Evolutionary conservation across 2,113 vertebrate species (phyloP), one percentile per base, ranked within the genome.

Genomic region (Passer montanus): DNA sequence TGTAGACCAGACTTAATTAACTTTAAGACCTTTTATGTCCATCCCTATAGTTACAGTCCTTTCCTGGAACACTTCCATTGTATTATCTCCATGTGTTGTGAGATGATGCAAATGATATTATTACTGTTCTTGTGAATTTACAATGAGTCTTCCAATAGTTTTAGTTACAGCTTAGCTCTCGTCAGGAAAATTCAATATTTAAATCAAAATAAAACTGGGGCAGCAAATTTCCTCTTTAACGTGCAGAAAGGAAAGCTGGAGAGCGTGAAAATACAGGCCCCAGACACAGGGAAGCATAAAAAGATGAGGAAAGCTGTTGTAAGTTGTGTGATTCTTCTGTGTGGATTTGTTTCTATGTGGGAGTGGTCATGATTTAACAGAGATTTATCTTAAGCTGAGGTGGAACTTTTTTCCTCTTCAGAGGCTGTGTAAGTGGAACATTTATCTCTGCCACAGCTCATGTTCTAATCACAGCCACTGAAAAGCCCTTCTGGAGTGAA

Each of bases 41-140:
- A 74, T 63, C 68, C 73, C 73, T 89, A 13, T 43, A 81, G 90
- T 94, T 90, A 77, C 30, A 24, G 76, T 43, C 68, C 81, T 86
- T 96, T 93, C 79, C 79, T 92, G 85, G 88, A 94, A 70, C 44
- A 31, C 59, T 95, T 87, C 79, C 91, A 96, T 96, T 96, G 87
- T 93, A 60, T 24, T 56, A 78, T 56, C 31, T 56, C 31, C 31
- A 56, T 70, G 64, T 90, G 79, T 84, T 93, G 44, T 77, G 84
- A 86, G 82, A 78, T 94, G 88, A 95, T 93, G 89, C 52, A 92
- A 78, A 89, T 53, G 47, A 86, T 81, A 75, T 64, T 90, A 49
- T 93, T 92, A 33, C 68, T 70, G 27, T 31, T 80, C 31, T 49
- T 84, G 56, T 6, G 75, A 67, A 86, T 94, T 87, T 78, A 90